These are phyloP conservation scores for Aegithalos caudatus DNA, from an alignment of 2,113 vertebrate genomes.

Conservation along the genomic window DNA sequence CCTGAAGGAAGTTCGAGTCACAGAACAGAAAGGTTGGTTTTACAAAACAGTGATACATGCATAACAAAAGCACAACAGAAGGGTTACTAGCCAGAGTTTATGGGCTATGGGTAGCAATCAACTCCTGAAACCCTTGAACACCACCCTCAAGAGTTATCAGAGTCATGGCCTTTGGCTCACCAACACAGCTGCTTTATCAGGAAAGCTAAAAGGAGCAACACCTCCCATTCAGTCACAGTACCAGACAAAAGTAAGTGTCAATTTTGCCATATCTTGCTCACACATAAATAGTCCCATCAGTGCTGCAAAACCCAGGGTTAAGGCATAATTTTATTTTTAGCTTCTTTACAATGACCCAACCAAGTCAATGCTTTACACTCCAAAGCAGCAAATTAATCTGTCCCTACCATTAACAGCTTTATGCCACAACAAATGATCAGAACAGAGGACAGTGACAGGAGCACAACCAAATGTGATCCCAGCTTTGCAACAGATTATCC, in stretches of 20 bases:
- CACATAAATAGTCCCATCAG: background rate
- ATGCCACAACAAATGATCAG: background rate
- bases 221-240: background rate
- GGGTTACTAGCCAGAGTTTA: background rate
- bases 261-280: background rate
- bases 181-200: background rate
- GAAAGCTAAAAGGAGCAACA: background rate
- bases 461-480: background rate
- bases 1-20: background rate
- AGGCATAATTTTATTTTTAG: background rate
- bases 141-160: background rate
- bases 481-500: background rate
- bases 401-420: background rate
- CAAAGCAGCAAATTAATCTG: background rate
- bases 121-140: background rate
- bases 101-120: background rate
- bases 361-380: background rate
- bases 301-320: background rate
- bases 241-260: constrained; percentile 3
- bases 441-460: background rate
- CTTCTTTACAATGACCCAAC: background rate
- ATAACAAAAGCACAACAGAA: background rate
- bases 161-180: background rate
- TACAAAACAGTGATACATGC: background rate
- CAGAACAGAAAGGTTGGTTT: background rate